Percentiles rank a stretch among this genome's conserved stretches.
Evolutionary conservation across 92 coral and sea anemone genomes (phyloP).

Genomic region (Porites evermanni): DNA sequence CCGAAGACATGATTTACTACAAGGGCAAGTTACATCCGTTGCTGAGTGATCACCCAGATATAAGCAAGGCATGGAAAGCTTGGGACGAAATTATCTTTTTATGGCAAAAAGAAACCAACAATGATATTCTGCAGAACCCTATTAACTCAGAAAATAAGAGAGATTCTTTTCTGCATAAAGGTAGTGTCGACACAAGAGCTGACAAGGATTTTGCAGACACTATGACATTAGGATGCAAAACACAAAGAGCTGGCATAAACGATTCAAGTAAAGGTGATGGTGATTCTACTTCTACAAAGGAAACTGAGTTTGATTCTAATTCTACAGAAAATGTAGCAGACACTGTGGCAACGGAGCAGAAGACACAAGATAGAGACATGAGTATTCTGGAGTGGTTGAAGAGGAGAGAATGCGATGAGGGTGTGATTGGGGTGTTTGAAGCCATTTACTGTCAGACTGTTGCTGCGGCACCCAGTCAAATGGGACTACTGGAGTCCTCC

Average conservation of each 20-base stretch:
- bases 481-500: constrained; percentile 62
- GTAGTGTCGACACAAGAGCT: background rate
- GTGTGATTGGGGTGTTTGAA: constrained; percentile 56
- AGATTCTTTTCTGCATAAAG: background rate
- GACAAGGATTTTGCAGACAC: background rate
- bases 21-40: constrained; percentile 33
- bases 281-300: no score
- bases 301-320: no score
- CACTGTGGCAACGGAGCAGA: background rate
- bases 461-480: constrained; percentile 59
- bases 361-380: constrained; percentile 10
- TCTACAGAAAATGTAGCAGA: background rate
- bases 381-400: constrained; percentile 47
- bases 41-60: constrained; percentile 61
- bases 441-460: constrained; percentile 64
- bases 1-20: constrained; percentile 33
- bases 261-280: no score
- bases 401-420: constrained; percentile 24
- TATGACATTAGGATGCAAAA: background rate
- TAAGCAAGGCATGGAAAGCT: constrained; percentile 58
- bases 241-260: background rate
- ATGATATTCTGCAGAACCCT: background rate
- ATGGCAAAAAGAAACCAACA: constrained; percentile 10
- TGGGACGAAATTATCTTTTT: constrained; percentile 64
- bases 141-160: background rate